phyloP scores from a whole-genome alignment of 2,113 vertebrate species.

The Fulica atra region DNA sequence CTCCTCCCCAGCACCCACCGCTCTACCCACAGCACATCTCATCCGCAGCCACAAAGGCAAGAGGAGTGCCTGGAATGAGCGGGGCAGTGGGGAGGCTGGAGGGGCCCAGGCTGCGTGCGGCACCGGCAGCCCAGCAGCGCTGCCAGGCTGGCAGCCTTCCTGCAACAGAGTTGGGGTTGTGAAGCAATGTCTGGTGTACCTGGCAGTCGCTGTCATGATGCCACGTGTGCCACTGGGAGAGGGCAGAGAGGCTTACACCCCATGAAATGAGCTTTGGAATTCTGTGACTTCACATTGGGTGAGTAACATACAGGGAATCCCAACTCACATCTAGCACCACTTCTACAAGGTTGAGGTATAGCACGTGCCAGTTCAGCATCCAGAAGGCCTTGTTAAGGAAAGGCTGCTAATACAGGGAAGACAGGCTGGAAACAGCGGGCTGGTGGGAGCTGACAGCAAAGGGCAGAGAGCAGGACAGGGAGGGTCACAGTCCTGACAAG shows the following conservation, averaged over 20 bases:
- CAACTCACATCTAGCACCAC: fast-evolving
- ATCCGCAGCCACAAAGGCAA: neutral
- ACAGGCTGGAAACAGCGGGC: neutral
- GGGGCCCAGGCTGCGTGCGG: fast-evolving
- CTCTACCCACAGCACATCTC: neutral
- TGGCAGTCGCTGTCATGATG: neutral
- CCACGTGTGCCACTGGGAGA: fast-evolving
- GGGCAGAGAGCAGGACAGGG: neutral
- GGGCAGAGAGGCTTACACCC: neutral
- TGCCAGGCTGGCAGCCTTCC: neutral
- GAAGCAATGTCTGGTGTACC: neutral
- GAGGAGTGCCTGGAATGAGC: neutral
- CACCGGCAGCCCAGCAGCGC: neutral
- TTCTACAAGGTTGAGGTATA: neutral
- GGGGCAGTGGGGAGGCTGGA: constrained; percentile 26
- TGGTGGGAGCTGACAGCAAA: neutral
- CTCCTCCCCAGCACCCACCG: fast-evolving
- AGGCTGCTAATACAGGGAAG: neutral
- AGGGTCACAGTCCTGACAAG: neutral
- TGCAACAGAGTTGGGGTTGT: neutral
- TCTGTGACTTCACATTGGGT: neutral
- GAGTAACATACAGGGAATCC: neutral
- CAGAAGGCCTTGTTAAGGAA: neutral
- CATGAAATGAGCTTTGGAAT: neutral
- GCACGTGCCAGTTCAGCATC: neutral